Percentiles rank a stretch among this genome's conserved stretches.
These are phyloP conservation scores for Fregata magnificens DNA, from an alignment of 2,113 vertebrate genomes.

Conservation along the genomic window DNA sequence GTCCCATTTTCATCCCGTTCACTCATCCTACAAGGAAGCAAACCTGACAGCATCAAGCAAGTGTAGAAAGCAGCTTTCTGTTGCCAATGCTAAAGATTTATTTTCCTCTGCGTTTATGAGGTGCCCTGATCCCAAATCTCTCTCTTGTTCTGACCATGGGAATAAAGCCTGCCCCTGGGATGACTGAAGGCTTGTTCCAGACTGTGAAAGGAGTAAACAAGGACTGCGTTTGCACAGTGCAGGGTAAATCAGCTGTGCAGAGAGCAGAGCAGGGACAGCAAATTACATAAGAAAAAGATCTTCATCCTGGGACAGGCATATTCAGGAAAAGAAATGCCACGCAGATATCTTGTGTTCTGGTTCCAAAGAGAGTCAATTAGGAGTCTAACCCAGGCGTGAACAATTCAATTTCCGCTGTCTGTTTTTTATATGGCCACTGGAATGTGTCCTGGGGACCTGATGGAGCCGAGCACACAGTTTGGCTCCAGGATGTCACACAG, in stretches of 20 bases:
- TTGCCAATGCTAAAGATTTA: neutral
- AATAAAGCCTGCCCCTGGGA: neutral
- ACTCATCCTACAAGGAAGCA: neutral
- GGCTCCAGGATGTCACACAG: neutral
- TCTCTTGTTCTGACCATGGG: neutral
- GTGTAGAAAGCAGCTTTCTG: neutral
- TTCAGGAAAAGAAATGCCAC: neutral
- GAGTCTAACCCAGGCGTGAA: neutral
- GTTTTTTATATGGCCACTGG: neutral
- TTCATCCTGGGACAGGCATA: neutral
- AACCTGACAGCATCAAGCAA: neutral
- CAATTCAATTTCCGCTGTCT: neutral
- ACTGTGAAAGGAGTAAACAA: neutral
- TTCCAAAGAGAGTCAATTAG: constrained; percentile 14
- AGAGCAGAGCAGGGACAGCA: neutral
- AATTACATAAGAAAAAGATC: neutral
- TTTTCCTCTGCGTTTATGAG: neutral
- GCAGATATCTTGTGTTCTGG: neutral
- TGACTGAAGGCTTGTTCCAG: neutral
- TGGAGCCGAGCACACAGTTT: neutral
- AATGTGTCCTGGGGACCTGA: neutral
- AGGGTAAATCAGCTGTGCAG: neutral
- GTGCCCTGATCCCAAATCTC: neutral
- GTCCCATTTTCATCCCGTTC: neutral
- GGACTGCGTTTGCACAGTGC: neutral